A percentile compares a stretch with the other conserved stretches of the same genome.
Evolutionary conservation across 2,797 vertebrate genomes (phyloP).

Genomic region (Telmatherina bonti): DNA sequence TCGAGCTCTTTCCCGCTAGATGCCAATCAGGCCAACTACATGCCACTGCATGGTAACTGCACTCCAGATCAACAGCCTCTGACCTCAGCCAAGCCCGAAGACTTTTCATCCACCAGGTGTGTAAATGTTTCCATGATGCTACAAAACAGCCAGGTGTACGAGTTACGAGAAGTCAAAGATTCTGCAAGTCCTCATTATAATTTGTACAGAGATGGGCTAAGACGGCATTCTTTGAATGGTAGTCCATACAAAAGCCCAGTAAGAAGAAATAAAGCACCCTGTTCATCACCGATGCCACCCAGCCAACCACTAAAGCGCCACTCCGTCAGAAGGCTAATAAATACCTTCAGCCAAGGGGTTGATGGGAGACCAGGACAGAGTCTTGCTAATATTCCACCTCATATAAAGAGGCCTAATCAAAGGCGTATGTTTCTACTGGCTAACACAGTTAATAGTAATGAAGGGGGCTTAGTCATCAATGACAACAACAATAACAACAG

Average conservation of each 20-base stretch:
- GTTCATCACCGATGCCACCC: constrained; percentile 35
- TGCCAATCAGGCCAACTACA: constrained; percentile 46
- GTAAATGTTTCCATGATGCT: constrained; percentile 80
- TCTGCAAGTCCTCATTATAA: constrained; percentile 24
- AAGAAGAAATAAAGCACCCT: constrained; percentile 38
- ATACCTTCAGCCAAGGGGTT: constrained; percentile 87
- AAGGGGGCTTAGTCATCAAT: constrained; percentile 62
- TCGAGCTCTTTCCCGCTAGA: constrained; percentile 77
- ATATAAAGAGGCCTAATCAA: constrained; percentile 80
- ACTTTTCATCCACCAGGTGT: constrained; percentile 79
- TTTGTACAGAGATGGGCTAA: constrained; percentile 61
- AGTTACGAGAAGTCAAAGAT: constrained; percentile 36
- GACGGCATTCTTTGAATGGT: constrained; percentile 64
- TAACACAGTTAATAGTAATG: constrained; percentile 40
- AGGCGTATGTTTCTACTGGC: constrained; percentile 76
- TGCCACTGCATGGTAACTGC: no score
- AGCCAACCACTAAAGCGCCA: constrained; percentile 71
- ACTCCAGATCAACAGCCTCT: constrained; percentile 36
- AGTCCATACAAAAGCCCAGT: constrained; percentile 45
- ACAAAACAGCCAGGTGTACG: constrained; percentile 78
- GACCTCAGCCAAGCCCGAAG: constrained; percentile 59
- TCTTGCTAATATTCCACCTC: constrained; percentile 73
- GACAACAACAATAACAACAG: constrained; percentile 81
- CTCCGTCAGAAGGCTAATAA: constrained; percentile 91
- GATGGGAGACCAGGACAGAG: constrained; percentile 69